Percentiles rank a stretch among this genome's conserved stretches.
Evolutionary conservation across 2,888 invertebrate species (phyloP).

Genomic region (Andrena praecox): DNA sequence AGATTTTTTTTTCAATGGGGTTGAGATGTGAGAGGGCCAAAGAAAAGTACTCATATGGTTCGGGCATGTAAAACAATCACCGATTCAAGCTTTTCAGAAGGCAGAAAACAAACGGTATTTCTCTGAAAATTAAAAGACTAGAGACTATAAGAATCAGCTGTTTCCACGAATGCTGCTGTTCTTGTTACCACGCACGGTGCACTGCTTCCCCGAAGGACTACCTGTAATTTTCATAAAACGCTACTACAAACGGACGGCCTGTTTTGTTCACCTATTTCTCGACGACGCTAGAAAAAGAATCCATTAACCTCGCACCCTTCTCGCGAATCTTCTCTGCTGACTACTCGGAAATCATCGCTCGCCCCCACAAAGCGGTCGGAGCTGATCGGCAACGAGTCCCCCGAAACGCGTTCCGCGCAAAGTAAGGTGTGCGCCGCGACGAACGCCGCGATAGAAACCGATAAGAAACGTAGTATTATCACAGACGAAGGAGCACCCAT

Average conservation of each 20-base stretch:
- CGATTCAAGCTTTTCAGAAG: no score
- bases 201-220: conserved; percentile 15
- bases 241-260: conserved; percentile 63
- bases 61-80: no score
- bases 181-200: background rate
- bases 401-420: conserved; percentile 2
- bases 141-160: background rate
- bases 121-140: no score
- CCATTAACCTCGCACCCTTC: conserved; percentile 41
- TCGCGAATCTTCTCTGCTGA: conserved; percentile 7
- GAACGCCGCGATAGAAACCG: background rate
- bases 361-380: background rate
- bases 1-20: no score
- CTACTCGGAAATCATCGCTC: conserved; percentile 21
- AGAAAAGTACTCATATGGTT: no score
- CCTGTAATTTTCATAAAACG: conserved; percentile 44
- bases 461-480: conserved; percentile 21
- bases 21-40: no score
- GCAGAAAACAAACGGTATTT: no score
- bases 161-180: background rate
- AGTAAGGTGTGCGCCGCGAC: background rate
- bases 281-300: conserved; percentile 53
- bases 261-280: conserved; percentile 49
- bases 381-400: conserved; percentile 18
- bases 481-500: conserved; percentile 24